Evolutionary conservation across 2,888 invertebrate genomes (phyloP).

Genomic region (Dendrolimus houi): DNA sequence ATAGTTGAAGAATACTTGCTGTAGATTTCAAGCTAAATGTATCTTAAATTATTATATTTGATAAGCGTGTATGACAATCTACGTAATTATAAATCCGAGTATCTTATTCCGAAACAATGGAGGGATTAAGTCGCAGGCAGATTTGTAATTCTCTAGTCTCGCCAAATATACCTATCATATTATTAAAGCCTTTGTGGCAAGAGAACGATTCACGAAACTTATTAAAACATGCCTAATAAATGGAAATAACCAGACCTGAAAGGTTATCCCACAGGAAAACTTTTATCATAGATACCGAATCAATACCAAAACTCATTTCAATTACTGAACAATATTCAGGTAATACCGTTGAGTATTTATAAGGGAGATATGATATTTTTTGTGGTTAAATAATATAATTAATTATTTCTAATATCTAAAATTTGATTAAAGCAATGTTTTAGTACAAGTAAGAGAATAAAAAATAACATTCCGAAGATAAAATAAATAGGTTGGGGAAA

Average conservation of each 20-base stretch:
- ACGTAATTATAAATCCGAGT: background rate
- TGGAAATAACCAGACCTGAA: constrained; percentile 41
- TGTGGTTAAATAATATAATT: too few species aligned
- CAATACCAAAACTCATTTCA: constrained; percentile 38
- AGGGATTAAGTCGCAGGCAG: constrained; percentile 17
- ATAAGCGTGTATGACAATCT: background rate
- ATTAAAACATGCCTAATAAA: constrained; percentile 48
- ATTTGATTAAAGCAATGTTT: too few species aligned
- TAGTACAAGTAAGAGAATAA: too few species aligned
- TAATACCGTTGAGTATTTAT: too few species aligned
- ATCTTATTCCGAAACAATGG: constrained; percentile 16
- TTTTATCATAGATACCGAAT: constrained; percentile 34
- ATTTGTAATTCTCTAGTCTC: constrained; percentile 15
- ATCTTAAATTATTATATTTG: background rate
- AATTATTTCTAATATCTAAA: too few species aligned
- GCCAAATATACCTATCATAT: constrained; percentile 17
- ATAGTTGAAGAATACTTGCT: background rate
- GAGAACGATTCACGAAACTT: constrained; percentile 31
- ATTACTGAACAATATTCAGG: background rate
- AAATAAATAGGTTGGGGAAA: too few species aligned
- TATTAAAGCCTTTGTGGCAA: constrained; percentile 20
- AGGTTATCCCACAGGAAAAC: constrained; percentile 35
- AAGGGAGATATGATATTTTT: too few species aligned
- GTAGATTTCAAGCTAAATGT: background rate
- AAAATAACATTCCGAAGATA: too few species aligned